A percentile compares a stretch with the other conserved stretches of the same genome.
These are phyloP conservation scores for Mamestra configurata DNA, from an alignment of 1,140 invertebrate species.

Conservation along the genomic window DNA sequence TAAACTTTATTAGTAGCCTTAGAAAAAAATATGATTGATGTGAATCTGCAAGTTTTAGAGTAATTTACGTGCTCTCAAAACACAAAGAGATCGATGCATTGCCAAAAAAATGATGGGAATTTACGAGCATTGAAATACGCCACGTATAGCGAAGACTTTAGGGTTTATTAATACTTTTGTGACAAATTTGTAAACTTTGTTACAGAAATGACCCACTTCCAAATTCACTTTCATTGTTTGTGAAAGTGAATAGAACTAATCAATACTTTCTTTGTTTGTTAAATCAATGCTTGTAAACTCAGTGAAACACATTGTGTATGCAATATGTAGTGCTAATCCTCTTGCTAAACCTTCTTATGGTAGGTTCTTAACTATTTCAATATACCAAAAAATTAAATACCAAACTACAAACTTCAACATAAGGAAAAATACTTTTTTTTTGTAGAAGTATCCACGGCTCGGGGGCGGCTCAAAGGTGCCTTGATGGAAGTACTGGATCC, in stretches of 20 bases:
- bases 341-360: no score
- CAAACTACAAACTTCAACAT: no score
- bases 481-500: constrained; percentile 89
- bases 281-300: neutral
- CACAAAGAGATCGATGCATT: neutral
- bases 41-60: neutral
- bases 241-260: neutral
- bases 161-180: neutral
- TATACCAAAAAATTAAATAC: no score
- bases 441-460: constrained; percentile 88
- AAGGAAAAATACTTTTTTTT: neutral
- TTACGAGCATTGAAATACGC: neutral
- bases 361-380: no score
- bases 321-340: no score
- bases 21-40: neutral
- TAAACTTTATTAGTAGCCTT: neutral
- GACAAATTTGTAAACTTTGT: neutral
- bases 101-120: neutral
- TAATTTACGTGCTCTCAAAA: neutral
- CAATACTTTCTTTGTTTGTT: neutral
- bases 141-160: neutral
- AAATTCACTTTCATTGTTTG: neutral
- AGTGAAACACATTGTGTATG: no score
- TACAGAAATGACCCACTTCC: neutral
- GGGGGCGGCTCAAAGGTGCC: constrained; percentile 90